A percentile compares a stretch with the other conserved stretches of the same genome.
These are phyloP conservation scores for Thaumatotibia leucotreta DNA, from an alignment of 1,140 invertebrate species.

Conservation along the genomic window DNA sequence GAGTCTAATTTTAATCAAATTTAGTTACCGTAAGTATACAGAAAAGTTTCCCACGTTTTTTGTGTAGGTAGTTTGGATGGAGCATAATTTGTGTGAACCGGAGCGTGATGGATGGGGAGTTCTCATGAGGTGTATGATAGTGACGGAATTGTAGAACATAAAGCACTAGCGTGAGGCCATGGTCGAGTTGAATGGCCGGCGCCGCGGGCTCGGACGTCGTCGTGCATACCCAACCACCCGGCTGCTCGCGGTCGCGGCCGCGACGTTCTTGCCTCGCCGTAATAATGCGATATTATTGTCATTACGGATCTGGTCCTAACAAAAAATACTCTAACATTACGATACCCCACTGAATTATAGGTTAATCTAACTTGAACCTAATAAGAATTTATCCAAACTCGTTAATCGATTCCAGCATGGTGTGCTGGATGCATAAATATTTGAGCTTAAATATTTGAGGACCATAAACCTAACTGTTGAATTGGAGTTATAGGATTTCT, in stretches of 20 bases:
- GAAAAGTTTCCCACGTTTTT: constrained; percentile 21
- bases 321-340: neutral
- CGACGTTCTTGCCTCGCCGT: constrained; percentile 59
- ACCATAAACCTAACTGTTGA: neutral
- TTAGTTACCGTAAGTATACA: neutral
- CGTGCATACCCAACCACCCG: constrained; percentile 41
- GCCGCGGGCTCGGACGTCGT: constrained; percentile 39
- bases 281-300: constrained; percentile 53
- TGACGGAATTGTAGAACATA: constrained; percentile 30
- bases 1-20: neutral
- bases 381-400: neutral
- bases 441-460: neutral
- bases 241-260: constrained; percentile 17
- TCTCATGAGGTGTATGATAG: neutral
- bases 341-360: neutral
- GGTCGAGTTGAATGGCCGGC: constrained; percentile 64
- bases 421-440: neutral
- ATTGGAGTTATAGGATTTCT: neutral
- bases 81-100: constrained; percentile 34
- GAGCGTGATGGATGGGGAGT: constrained; percentile 20
- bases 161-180: constrained; percentile 42
- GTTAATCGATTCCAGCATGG: neutral
- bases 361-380: neutral
- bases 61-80: constrained; percentile 24
- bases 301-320: neutral